These are phyloP conservation scores for Nibea albiflora DNA, from an alignment of 2,113 vertebrate species.

Conservation along the genomic window DNA sequence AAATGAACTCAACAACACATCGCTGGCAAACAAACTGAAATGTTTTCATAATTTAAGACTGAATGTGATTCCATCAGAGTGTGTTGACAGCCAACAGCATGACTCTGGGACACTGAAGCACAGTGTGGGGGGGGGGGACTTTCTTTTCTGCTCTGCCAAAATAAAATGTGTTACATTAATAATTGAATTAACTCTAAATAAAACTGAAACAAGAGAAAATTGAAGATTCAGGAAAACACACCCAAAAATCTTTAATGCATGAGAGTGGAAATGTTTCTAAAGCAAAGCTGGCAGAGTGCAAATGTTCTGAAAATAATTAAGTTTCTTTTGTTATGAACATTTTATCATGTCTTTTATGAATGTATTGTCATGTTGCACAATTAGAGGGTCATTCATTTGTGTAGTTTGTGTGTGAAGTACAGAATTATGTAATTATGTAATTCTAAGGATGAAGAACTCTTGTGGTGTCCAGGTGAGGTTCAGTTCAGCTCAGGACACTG, in stretches of 20 bases:
- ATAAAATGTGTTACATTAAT: conserved; percentile 34
- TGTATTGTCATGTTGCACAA: too few species aligned
- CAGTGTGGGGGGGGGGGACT: conserved; percentile 9
- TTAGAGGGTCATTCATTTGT: too few species aligned
- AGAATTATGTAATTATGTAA: too few species aligned
- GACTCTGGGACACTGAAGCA: conserved; percentile 3
- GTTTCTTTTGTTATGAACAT: not conserved
- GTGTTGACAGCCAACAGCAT: conserved; percentile 3
- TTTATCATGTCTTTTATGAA: too few species aligned
- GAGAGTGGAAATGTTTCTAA: not conserved
- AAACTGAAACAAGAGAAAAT: not conserved
- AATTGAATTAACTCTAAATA: conserved; percentile 18
- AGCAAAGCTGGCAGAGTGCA: not conserved
- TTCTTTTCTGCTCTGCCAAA: conserved; percentile 15
- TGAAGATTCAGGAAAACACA: not conserved
- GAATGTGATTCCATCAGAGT: conserved; percentile 22
- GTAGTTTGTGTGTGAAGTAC: too few species aligned
- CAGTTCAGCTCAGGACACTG: too few species aligned
- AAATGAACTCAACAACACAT: not conserved
- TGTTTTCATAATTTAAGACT: not conserved
- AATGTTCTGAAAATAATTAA: not conserved
- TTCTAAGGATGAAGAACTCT: too few species aligned
- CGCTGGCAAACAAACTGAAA: not conserved
- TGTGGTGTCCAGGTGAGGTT: too few species aligned
- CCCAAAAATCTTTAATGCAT: not conserved